Evolutionary conservation across 2,797 vertebrate species (phyloP).

Genomic region (Argyrosomus regius): DNA sequence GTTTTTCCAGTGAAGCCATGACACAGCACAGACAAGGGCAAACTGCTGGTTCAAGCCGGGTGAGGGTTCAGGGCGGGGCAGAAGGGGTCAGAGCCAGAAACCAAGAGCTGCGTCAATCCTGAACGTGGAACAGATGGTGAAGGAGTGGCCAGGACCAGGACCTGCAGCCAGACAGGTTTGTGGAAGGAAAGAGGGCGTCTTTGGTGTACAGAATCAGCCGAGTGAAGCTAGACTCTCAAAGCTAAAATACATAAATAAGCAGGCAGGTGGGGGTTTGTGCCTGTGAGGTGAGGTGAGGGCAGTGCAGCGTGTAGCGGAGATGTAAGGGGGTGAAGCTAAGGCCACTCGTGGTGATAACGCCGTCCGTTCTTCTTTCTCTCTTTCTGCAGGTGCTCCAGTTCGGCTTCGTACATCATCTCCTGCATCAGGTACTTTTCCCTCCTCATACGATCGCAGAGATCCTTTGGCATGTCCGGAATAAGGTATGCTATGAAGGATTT

Average conservation of each 20-base stretch:
- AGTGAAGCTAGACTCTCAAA: conserved; percentile 80
- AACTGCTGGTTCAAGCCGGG: conserved; percentile 72
- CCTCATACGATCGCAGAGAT: conserved; percentile 96
- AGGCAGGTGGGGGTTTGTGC: conserved; percentile 40
- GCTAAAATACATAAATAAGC: conserved; percentile 65
- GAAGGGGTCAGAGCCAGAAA: conserved; percentile 27
- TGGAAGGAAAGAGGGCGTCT: conserved; percentile 67
- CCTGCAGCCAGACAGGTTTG: conserved; percentile 41
- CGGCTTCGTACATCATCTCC: conserved; percentile 99
- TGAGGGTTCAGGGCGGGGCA: conserved; percentile 4
- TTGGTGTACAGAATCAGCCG: conserved; percentile 82
- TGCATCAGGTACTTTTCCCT: conserved; percentile 99
- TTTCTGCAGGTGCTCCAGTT: conserved; percentile 96
- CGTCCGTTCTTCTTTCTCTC: conserved; percentile 96
- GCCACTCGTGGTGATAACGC: conserved; percentile 98
- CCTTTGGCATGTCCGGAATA: conserved; percentile 98
- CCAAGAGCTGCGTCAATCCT: conserved; percentile 27
- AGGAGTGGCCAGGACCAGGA: conserved; percentile 30
- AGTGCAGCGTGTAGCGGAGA: conserved; percentile 40
- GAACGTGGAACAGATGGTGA: conserved; percentile 60
- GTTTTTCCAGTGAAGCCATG: conserved; percentile 76
- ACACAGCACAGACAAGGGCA: conserved; percentile 78
- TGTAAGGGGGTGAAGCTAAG: conserved; percentile 84
- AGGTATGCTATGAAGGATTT: conserved; percentile 99
- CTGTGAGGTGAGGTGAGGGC: conserved; percentile 51